These are phyloP conservation scores for Cyprinodon variegatus DNA, from an alignment of 2,113 vertebrate species.

Conservation along the genomic window DNA sequence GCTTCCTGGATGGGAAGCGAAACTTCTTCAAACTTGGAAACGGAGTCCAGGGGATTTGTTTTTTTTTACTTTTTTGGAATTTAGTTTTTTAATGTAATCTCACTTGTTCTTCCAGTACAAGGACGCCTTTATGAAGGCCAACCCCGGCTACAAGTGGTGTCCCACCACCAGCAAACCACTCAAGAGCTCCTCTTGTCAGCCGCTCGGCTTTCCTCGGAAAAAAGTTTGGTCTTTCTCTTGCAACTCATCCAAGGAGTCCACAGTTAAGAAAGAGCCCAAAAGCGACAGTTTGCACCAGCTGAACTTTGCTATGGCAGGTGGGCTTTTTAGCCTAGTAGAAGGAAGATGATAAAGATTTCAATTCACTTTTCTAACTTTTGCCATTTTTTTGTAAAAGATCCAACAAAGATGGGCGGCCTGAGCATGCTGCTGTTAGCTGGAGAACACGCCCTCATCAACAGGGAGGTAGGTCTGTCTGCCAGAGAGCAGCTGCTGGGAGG, in stretches of 20 bases:
- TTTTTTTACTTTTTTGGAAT: no score
- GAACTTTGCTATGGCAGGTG: slow-evolving; percentile 97
- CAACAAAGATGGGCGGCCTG: slow-evolving; percentile 97
- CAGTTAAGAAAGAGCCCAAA: slow-evolving; percentile 87
- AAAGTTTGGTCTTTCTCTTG: slow-evolving; percentile 91
- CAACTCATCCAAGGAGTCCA: slow-evolving; percentile 87
- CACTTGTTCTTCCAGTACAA: slow-evolving; percentile 86
- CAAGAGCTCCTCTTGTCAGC: slow-evolving; percentile 84
- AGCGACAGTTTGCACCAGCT: slow-evolving; percentile 91
- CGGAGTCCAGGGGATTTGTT: no score
- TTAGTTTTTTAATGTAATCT: not conserved
- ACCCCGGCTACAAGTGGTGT: slow-evolving; percentile 99
- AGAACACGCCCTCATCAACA: slow-evolving; percentile 92
- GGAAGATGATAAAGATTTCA: not conserved
- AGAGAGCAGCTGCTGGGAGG: not conserved
- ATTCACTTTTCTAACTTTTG: slow-evolving; percentile 10
- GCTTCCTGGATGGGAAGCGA: no score
- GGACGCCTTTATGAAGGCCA: slow-evolving; percentile 99
- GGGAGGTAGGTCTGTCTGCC: slow-evolving; percentile 84
- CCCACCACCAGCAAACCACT: slow-evolving; percentile 96
- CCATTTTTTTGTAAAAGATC: slow-evolving; percentile 80
- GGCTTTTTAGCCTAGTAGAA: slow-evolving; percentile 44
- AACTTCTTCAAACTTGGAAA: no score
- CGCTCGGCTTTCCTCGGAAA: slow-evolving; percentile 87
- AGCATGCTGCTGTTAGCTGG: slow-evolving; percentile 98